Evolutionary conservation across 37 sponge, comb jelly and placozoan species (phyloP), one percentile per base, ranked within the genome.

Genomic region (Eunapius fragilis): DNA sequence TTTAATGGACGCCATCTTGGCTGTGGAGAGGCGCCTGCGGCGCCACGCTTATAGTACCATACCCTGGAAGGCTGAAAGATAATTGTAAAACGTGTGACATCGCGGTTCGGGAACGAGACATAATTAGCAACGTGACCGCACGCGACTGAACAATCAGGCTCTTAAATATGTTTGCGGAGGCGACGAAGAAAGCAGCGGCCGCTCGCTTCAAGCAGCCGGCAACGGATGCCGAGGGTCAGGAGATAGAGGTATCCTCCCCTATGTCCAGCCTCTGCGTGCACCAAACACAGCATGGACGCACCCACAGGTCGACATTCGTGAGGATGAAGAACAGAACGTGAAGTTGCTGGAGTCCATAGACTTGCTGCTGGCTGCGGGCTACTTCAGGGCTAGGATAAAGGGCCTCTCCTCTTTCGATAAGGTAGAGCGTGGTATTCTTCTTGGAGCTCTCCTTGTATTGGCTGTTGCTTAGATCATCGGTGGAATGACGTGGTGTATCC

Each of bases 401-500:
- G 94, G 96, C 28, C 87, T 98, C 22, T 79, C 94, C 68, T 92
- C 99, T 3, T 98, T 98, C 93, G 99, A 98, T 83, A 98, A 98
- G 95, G 96, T 95, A 31, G 22, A 2, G 24, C 37, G 45, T 77
- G 22, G 26, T 24, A 25, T 37, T 2, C n/a, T n/a, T 31, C 76
- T 33, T 75, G 76, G 32, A 32, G 32, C 13, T 11, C 5, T 28
- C 9, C 24, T 3, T 75, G 33, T 11, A 28, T 32, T 24, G 24
- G 2, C 4, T 75, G 34, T 75, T 5, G 25, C 69, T 5, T 34
- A 96, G 98, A 89, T 95, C 49, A 94, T 98, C 5, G 98, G 98
- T 80, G 99, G 99, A 2, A 94, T 98, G 97, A 94, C 95, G 25
- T 98, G 99, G 99, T 98, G 99, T 77, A 93, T 98, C 50, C 91